Base-by-base conservation (phyloP, 2,888 invertebrate genomes). In the Apoda limacodes region DNA sequence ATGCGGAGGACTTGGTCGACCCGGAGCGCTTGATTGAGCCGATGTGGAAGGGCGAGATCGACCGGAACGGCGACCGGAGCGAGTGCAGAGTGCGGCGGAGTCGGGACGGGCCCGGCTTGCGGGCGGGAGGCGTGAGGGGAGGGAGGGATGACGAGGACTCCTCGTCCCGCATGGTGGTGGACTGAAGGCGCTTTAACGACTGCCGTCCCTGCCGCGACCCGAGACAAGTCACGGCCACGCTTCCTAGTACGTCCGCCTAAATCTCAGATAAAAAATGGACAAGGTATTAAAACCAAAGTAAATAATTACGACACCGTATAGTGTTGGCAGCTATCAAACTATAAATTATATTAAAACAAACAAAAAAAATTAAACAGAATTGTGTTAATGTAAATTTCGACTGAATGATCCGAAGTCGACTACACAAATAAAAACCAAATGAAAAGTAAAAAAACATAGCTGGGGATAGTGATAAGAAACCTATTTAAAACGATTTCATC, bases 11-110 rank as follows among this genome's bases (percentile, higher is more conserved):
- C 48, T 71, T 75, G 40, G 54, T 57, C 50, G 74, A 74, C 49
- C 68, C 65, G 54, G 68, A 55, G 50, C 75, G 76, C 60, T 68
- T 70, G 61, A 68, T 57, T 59, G 76, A 58, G 46, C 68, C 72
- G 59, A 80, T 64, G 65, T 80, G 76, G 72, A 80, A 80, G 69
- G 76, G 74, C 68, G 81, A 75, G 49, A 66, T 68, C 62, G 69
- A 64, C 52, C 78, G 76, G 65, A 82, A 80, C 57, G 81, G 76
- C 45, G 76, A 63, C 48, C 80, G 70, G 34, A 82, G 65, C 61
- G 80, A 57, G 58, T 68, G 69, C 48, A 82, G 66, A 51, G 76
- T 76, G 49, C 74, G 76, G 43, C 71, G 74, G 45, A 82, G 66
- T 43, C 76, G 76, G 48, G 78, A 75, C 41, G 70, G 62, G 42